Percentiles rank a stretch among this genome's conserved stretches.
Conservation (phyloP, 2,888 invertebrate species). For the Gymnocheta viridis region DNA sequence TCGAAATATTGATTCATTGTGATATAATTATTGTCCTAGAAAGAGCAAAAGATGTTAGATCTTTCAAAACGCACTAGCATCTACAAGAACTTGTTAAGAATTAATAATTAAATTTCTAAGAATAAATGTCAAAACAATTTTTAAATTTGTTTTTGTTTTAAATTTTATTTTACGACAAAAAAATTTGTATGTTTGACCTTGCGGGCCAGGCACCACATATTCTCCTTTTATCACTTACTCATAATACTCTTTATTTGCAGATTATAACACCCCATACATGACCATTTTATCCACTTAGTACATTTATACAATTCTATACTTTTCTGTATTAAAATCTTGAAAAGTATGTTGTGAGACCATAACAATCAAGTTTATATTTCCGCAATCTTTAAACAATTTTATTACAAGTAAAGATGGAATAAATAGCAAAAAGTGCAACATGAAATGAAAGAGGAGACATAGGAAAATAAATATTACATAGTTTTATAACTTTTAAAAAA, state of each 20-base stretch:
- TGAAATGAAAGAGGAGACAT: conserved; percentile 14
- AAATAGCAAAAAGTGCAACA: conserved; percentile 20
- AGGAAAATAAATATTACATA: background rate
- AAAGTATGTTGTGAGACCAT: conserved; percentile 62
- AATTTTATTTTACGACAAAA: no score
- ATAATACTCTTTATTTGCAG: background rate
- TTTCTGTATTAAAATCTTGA: background rate
- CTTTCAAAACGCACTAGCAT: no score
- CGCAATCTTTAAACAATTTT: conserved; percentile 65
- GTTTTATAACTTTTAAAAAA: background rate
- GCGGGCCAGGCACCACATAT: no score
- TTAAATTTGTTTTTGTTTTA: no score
- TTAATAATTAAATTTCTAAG: no score
- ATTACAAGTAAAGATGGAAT: conserved; percentile 43
- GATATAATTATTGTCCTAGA: no score
- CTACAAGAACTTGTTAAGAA: no score
- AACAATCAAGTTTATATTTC: conserved; percentile 69
- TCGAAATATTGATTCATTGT: no score
- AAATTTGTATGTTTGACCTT: no score
- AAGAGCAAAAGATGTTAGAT: no score
- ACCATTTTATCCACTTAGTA: background rate
- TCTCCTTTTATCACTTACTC: no score
- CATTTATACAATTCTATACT: background rate
- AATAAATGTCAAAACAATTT: no score
- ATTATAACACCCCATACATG: background rate